Base-by-base conservation (phyloP, 2,113 vertebrate species). In the Tyrannus savana region DNA sequence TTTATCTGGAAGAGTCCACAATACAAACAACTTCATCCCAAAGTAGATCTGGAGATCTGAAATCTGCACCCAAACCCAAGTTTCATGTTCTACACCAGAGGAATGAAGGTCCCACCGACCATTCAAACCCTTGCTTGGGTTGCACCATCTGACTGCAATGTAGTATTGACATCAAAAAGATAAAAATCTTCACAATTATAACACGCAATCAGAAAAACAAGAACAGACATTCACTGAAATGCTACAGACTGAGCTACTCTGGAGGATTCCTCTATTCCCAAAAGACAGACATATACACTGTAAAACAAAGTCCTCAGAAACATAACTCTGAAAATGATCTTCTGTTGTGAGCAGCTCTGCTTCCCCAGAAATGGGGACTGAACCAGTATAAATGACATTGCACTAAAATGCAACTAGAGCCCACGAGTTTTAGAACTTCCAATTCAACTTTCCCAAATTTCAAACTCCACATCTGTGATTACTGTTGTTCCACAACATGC, bases 261-360 rank as follows among this genome's bases (percentile, higher is more conserved):
- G 4, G 13, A 30, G 59, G 9, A 80, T 31, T 12, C 39, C 23
- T 21, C 8, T 55, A 19, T 17, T 81, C 39, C 14, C 68, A 64
- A 62, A 31, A 68, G 23, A 72, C 2, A 62, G 25, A 73, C 0
- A 0, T 9, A 0, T 9, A 27, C 12, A 42, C 12, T 13, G 41
- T n/a, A 53, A 80, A 76, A 35, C 4, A 31, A 22, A 79, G 21
- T 5, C 41, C 50, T 73, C 42, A 80, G 62, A 82, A 71, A 67
- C 22, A 18, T 0, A 14, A 37, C 37, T 30, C 15, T 22, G 44
- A 24, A 46, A 33, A 35, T 17, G 11, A 76, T 31, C 77, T 62
- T 18, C 44, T 19, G 22, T 8, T 80, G 12, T n/a, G 13, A 84
- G 59, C 39, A 76, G 49, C 33, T 59, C 81, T 91, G 44, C 62